Percentiles rank a stretch among this genome's conserved stretches.
Conservation (phyloP, 2,888 invertebrate genomes). For the Onthophagus sagittarius region DNA sequence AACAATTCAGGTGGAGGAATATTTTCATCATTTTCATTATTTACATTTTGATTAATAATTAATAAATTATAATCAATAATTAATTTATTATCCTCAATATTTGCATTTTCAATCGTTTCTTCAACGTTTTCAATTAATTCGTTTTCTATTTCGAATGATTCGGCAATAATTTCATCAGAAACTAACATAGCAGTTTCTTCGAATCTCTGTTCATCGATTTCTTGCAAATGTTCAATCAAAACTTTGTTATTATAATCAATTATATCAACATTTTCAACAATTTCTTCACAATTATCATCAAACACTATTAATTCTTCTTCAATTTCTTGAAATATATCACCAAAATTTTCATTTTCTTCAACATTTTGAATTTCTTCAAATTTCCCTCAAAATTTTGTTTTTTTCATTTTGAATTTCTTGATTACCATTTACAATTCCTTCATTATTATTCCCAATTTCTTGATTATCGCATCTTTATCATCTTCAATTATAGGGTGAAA, state of each 20-base stretch:
- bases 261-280: not conserved
- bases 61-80: too few species aligned
- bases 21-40: too few species aligned
- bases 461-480: not conserved
- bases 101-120: not conserved
- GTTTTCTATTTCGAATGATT: too few species aligned
- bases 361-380: not conserved
- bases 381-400: not conserved
- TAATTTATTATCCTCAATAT: not conserved
- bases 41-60: too few species aligned
- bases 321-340: not conserved
- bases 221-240: not conserved
- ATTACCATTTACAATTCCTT: not conserved
- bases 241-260: not conserved
- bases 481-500: not conserved
- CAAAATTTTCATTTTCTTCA: constrained; percentile 3
- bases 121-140: too few species aligned
- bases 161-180: too few species aligned
- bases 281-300: not conserved
- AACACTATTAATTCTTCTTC: not conserved
- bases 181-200: not conserved
- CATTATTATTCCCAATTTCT: constrained; percentile 2
- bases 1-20: too few species aligned
- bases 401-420: not conserved
- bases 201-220: not conserved